Base-by-base conservation (phyloP, 2,797 vertebrate species). In the Threskiornis aethiopicus region DNA sequence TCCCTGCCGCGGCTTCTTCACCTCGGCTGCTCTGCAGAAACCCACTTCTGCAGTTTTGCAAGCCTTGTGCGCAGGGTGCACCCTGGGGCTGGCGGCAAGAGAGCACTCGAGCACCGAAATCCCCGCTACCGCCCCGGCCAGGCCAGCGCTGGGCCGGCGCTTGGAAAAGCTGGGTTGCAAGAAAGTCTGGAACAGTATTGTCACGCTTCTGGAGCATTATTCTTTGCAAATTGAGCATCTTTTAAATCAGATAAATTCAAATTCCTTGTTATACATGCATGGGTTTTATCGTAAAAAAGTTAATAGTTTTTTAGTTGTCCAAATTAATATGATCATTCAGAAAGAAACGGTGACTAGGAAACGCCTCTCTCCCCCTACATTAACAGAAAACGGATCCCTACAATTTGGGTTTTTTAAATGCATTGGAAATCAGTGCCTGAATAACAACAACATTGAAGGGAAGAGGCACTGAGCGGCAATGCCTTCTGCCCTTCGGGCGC, bases 31-130 rank as follows among this genome's bases (percentile, higher is more conserved):
- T 79, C 59, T 61, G 80, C 72, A 80, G 55, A 52, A 83, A 90
- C 29, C 49, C 46, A 8, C 37, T 9, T 2, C 11, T 33, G 83
- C 58, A 26, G 51, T 18, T 62, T 1, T n/a, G n/a, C 41, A 41
- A 72, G 55, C 19, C 19, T 10, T 6, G 44, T 17, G 61, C 41
- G 3, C 3, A 29, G 26, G 9, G 21, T 5, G 24, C 31, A 20
- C 24, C 37, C 69, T 4, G 5, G 46, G 58, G 64, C 44, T 84
- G 14, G 47, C 7, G 31, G 29, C 57, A 22, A 54, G 44, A 17
- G 7, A 26, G 10, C 0, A 16, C 67, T 51, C 39, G 4, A n/a
- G 67, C 35, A 31, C 15, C 0, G 0, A 76, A 57, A 61, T 39
- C 47, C 47, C 33, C 1, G 1, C 37, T 18, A 2, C n/a, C 49